Evolutionary conservation across 92 coral and sea anemone genomes (phyloP).

Genomic region (Hydrozoanthus gracilis): DNA sequence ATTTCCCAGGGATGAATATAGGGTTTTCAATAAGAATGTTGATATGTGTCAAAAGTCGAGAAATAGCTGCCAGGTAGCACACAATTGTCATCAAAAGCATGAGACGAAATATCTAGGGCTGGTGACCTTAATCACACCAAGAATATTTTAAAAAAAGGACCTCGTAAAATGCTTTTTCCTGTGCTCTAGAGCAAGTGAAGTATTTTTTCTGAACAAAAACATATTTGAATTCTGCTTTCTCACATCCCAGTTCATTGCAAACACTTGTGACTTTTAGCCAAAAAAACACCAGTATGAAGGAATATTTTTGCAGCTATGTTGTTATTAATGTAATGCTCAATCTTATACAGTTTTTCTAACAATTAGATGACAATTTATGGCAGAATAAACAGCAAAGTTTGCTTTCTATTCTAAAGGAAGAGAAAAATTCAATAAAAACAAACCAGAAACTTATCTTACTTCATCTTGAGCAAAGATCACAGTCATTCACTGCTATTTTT

Average conservation of each 20-base stretch:
- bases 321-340: not conserved
- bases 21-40: not conserved
- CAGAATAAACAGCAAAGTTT: not conserved
- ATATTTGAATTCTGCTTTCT: not conserved
- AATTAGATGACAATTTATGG: not conserved
- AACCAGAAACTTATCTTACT: too few relatives aligned
- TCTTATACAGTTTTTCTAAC: not conserved
- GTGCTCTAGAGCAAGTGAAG: too few relatives aligned
- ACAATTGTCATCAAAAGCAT: not conserved
- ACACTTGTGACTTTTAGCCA: not conserved
- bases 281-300: not conserved
- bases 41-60: not conserved
- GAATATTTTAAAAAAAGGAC: not conserved
- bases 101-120: not conserved
- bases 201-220: not conserved
- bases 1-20: too few relatives aligned
- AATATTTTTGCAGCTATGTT: not conserved
- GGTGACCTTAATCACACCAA: not conserved
- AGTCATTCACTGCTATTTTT: too few relatives aligned
- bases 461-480: too few relatives aligned
- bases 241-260: not conserved
- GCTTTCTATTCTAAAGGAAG: not conserved
- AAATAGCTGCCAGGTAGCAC: not conserved
- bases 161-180: too few relatives aligned
- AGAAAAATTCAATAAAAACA: too few relatives aligned